These are phyloP conservation scores for Heliconius ismenius DNA, from an alignment of 2,888 invertebrate genomes.

Conservation along the genomic window DNA sequence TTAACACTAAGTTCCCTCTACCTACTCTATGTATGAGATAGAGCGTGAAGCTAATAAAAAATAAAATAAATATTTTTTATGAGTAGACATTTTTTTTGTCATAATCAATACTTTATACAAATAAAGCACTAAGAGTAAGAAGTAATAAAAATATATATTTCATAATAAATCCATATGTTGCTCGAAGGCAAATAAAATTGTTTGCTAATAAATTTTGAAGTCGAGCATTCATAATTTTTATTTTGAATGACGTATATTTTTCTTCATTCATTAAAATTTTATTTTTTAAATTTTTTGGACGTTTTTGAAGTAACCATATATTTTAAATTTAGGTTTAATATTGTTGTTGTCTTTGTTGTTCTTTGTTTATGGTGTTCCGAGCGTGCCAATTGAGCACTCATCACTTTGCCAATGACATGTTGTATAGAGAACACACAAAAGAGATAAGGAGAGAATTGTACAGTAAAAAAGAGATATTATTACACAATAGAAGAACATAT, in stretches of 20 bases:
- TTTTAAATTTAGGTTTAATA: background rate
- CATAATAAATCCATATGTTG: conserved; percentile 23
- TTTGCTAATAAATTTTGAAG: conserved; percentile 30
- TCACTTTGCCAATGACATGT: too few species aligned
- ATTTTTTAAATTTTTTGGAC: conserved; percentile 10
- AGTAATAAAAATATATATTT: conserved; percentile 8
- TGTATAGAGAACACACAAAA: too few species aligned
- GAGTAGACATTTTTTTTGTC: background rate
- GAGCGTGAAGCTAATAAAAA: background rate
- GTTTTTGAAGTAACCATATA: background rate
- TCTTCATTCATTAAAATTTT: conserved; percentile 18
- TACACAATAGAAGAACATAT: too few species aligned
- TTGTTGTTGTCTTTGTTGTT: background rate
- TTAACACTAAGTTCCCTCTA: background rate
- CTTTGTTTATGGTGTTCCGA: too few species aligned
- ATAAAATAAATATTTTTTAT: background rate
- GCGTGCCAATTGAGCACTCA: too few species aligned
- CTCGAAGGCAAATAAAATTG: conserved; percentile 27
- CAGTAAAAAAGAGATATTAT: too few species aligned
- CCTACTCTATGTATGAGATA: background rate
- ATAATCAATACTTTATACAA: background rate
- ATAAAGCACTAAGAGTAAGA: background rate
- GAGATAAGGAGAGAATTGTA: too few species aligned
- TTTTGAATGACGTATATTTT: conserved; percentile 21
- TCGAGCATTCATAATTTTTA: conserved; percentile 23